A percentile compares a stretch with the other conserved stretches of the same genome.
phyloP scores from a whole-genome alignment of 1,140 invertebrate genomes.

The Ylistrum balloti region DNA sequence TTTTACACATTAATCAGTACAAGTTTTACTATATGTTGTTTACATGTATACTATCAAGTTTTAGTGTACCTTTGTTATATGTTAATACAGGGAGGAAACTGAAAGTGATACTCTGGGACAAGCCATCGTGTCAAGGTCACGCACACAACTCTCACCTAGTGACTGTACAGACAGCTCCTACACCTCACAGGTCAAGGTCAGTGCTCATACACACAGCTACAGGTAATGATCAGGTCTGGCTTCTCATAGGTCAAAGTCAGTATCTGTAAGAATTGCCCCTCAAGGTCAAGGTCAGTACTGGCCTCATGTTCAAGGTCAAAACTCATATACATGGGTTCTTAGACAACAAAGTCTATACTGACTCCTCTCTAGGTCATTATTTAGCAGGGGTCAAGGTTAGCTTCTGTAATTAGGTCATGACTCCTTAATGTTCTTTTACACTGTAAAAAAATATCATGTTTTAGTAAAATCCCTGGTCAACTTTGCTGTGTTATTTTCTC shows the following conservation, averaged over 20 bases:
- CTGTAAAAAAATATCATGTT: neutral
- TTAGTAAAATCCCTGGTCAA: neutral
- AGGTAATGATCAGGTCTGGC: no score
- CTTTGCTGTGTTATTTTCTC: neutral
- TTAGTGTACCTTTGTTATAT: no score
- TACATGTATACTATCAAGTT: no score
- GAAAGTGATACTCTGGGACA: slow-evolving; percentile 72
- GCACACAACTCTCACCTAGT: neutral
- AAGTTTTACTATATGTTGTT: no score
- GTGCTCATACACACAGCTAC: neutral
- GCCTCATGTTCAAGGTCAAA: neutral
- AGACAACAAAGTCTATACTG: no score
- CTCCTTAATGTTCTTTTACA: neutral
- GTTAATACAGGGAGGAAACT: slow-evolving; percentile 67
- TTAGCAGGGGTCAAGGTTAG: neutral
- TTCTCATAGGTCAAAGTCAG: neutral
- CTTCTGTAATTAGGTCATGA: neutral
- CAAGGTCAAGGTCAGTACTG: neutral
- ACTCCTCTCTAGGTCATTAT: no score
- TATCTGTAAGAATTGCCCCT: neutral
- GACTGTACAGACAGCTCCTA: slow-evolving; percentile 22
- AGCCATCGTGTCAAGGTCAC: slow-evolving; percentile 67
- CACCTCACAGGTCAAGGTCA: slow-evolving; percentile 15
- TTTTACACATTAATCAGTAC: no score
- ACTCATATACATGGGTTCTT: neutral